Percentiles rank a stretch among this genome's conserved stretches.
Conservation (phyloP, 2,888 invertebrate genomes). For the Phyllotreta striolata region DNA sequence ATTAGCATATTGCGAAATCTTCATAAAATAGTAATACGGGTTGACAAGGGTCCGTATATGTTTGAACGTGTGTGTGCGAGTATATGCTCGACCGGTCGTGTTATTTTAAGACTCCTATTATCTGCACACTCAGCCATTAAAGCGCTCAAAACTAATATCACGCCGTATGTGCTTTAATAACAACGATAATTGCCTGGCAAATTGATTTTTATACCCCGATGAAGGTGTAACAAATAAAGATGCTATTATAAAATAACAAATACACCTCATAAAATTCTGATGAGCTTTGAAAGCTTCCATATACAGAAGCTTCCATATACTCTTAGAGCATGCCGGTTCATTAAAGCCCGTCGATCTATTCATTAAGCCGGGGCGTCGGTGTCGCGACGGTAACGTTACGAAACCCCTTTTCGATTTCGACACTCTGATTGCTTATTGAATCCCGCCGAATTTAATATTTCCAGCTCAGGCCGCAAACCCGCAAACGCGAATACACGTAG, state of each 20-base stretch:
- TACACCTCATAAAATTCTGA: too few relatives aligned
- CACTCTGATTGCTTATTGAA: conserved; percentile 38
- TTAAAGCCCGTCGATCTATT: conserved; percentile 20
- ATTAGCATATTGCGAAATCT: conserved; percentile 32
- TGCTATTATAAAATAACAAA: too few relatives aligned
- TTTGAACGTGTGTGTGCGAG: neutral
- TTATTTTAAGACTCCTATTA: conserved; percentile 31
- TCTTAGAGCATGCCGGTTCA: too few relatives aligned
- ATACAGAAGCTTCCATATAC: too few relatives aligned
- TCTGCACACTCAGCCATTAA: conserved; percentile 26
- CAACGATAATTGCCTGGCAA: conserved; percentile 12
- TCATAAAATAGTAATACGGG: conserved; percentile 30
- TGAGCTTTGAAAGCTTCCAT: too few relatives aligned
- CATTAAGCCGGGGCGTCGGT: conserved; percentile 30
- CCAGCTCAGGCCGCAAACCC: neutral
- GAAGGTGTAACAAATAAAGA: too few relatives aligned
- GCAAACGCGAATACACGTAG: neutral
- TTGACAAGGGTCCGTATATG: conserved; percentile 25
- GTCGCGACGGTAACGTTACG: conserved; percentile 26
- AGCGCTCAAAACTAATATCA: conserved; percentile 29
- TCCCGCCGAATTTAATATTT: conserved; percentile 27
- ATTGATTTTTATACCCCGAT: neutral
- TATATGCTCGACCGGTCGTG: conserved; percentile 17
- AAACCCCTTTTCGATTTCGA: conserved; percentile 22
- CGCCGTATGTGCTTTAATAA: conserved; percentile 18